Base-by-base conservation (phyloP, 2,113 vertebrate species). In the Calonectris borealis region DNA sequence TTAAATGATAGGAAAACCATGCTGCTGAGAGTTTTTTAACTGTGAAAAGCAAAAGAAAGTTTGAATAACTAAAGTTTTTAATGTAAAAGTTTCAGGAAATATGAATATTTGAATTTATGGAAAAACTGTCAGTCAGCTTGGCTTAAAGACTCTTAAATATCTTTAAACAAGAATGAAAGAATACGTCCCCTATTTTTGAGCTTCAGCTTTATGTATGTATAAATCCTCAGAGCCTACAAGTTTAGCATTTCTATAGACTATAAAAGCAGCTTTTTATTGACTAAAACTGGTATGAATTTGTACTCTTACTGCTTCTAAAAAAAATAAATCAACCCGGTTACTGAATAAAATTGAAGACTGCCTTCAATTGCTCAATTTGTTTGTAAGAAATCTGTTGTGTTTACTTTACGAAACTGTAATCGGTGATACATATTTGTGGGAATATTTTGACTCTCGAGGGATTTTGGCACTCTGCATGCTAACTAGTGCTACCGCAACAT, bases 301-400 rank as follows among this genome's bases (percentile, higher is more conserved):
- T 86, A 89, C 68, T 93, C 81, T 79, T 94, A 57, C 7, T 2
- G 8, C 46, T 91, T 93, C 68, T 66, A 44, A 91, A 82, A 91
- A 83, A 94, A 93, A 97, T 76, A 95, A 98, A 96, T 84, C 93
- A 90, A 31, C 79, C 16, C 20, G 4, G 51, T 96, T 95, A 86
- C 49, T 36, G 95, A 97, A 95, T 88, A 88, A 94, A 95, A 95
- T 95, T 91, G 92, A 94, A 96, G 94, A 82, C 79, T 70, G 15
- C 49, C 76, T 98, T 96, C 76, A 86, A 15, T 90, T 82, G 86
- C 86, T 90, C 21, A 3, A 48, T 96, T 94, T 97, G 77, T 96
- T 97, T 93, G 96, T 95, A 84, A 91, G 96, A 95, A 94, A 94
- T 97, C 82, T 87, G 54, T 96, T 96, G 81, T 92, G 83, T 97